Evolutionary conservation across 2,797 vertebrate species (phyloP), one percentile per base, ranked within the genome.

Genomic region (Brachyrhaphis roseni): DNA sequence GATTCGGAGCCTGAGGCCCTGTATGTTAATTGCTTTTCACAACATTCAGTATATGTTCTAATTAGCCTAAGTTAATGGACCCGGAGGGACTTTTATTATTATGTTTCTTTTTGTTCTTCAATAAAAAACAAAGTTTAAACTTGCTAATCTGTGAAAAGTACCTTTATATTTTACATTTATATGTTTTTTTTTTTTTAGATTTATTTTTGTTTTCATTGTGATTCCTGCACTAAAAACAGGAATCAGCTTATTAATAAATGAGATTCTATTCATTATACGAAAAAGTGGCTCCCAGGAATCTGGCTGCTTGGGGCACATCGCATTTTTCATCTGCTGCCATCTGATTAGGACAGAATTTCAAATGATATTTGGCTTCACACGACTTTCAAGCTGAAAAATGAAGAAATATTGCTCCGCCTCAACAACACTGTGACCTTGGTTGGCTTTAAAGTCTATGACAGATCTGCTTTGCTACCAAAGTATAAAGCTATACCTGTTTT

Each of bases 11-110:
- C 68, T 28, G 41, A 45, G 12, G 66, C 26, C 12, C 66, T 43
- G 39, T 45, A 43, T 70, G 41, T 28, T 71, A 85, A 91, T 91
- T 90, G 92, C 84, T 83, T 90, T 89, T 83, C 78, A 77, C 16
- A 2, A 84, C 71, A 59, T 59, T 75, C 26, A 76, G 72, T 74
- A 70, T 81, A 76, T 74, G 59, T 80, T 87, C 78, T 72, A 75
- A 77, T 87, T 76, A 80, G 84, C 85, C 85, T 80, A 79, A 83
- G 72, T 75, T 18, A 78, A 78, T 75, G 59, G 82, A 76, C 86
- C 81, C 15, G 0, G n/a, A 55, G 74, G 81, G 49, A 71, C 18
- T 10, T 82, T 80, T 49, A 62, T 31, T 8, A 72, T 75, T 62
- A 51, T 51, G 49, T 36, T 36, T 64, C 15, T 39, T 43, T 71